Evolutionary conservation across 2,888 invertebrate genomes (phyloP).

Genomic region (Watsonalla binaria): DNA sequence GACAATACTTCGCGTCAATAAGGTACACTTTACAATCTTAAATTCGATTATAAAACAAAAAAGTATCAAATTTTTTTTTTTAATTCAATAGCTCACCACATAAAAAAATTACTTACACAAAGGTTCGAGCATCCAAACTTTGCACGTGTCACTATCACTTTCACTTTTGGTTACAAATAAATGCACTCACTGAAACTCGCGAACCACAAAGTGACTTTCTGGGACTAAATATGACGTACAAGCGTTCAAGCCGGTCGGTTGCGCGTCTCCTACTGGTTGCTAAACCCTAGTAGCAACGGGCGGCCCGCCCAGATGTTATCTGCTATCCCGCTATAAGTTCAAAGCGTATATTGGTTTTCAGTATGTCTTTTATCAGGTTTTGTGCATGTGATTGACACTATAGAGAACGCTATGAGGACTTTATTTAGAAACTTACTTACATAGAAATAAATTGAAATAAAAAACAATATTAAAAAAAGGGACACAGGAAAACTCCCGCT

Average conservation of each 20-base stretch:
- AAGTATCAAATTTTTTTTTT: too few species aligned
- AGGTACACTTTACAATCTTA: too few species aligned
- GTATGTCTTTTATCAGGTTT: too few species aligned
- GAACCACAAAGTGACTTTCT: neutral
- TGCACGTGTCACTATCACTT: constrained; percentile 4
- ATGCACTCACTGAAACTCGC: neutral
- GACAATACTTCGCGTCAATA: too few species aligned
- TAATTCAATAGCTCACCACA: constrained; percentile 6
- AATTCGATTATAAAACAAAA: neutral
- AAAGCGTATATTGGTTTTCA: constrained; percentile 5
- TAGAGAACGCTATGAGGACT: too few species aligned
- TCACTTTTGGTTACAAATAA: neutral
- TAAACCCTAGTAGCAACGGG: constrained; percentile 26
- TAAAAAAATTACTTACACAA: constrained; percentile 31
- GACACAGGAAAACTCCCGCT: too few species aligned
- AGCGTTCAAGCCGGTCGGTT: constrained; percentile 48
- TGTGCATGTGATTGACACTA: too few species aligned
- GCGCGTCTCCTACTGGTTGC: constrained; percentile 45
- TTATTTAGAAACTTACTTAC: too few species aligned
- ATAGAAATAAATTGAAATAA: too few species aligned
- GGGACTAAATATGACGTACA: neutral
- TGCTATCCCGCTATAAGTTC: constrained; percentile 22
- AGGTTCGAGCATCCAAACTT: constrained; percentile 39
- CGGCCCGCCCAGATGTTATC: constrained; percentile 70
- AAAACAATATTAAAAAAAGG: too few species aligned